Percentiles rank a stretch among this genome's conserved stretches.
Evolutionary conservation across 2,113 vertebrate species (phyloP).

Genomic region (Malurus elegans): DNA sequence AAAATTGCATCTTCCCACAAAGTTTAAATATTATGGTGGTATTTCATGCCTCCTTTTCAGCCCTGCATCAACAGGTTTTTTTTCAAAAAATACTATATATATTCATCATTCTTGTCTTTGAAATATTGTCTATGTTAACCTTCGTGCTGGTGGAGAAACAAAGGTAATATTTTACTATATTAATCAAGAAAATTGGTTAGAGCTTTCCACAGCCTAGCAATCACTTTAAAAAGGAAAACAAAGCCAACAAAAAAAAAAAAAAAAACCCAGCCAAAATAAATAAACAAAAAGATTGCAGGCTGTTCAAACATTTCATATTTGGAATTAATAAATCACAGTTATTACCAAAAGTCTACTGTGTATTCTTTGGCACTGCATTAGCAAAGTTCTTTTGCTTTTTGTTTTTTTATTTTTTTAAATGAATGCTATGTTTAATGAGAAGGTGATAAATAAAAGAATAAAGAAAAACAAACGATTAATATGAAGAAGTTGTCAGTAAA

Average conservation of each 20-base stretch:
- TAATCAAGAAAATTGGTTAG: constrained; percentile 63
- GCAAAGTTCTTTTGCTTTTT: not conserved
- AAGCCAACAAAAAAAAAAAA: not conserved
- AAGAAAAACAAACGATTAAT: not conserved
- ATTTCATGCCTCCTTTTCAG: not conserved
- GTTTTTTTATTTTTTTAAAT: not conserved
- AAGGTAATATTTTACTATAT: constrained; percentile 24
- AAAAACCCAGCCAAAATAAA: not conserved
- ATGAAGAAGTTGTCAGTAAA: not conserved
- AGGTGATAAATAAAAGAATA: not conserved
- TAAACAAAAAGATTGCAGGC: not conserved
- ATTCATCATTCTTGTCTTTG: not conserved
- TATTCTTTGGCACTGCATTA: constrained; percentile 24
- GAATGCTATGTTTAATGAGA: not conserved
- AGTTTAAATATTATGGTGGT: not conserved
- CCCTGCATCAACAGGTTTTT: not conserved
- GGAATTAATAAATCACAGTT: constrained; percentile 35
- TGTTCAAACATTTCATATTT: constrained; percentile 15
- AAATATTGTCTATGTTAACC: not conserved
- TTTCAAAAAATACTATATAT: not conserved
- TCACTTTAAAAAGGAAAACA: constrained; percentile 40
- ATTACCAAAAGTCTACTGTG: constrained; percentile 18
- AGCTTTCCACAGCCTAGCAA: constrained; percentile 26
- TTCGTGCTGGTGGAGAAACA: constrained; percentile 13
- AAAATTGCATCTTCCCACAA: not conserved